phyloP scores from a whole-genome alignment of 2,797 vertebrate genomes.

The Tinamus major region DNA sequence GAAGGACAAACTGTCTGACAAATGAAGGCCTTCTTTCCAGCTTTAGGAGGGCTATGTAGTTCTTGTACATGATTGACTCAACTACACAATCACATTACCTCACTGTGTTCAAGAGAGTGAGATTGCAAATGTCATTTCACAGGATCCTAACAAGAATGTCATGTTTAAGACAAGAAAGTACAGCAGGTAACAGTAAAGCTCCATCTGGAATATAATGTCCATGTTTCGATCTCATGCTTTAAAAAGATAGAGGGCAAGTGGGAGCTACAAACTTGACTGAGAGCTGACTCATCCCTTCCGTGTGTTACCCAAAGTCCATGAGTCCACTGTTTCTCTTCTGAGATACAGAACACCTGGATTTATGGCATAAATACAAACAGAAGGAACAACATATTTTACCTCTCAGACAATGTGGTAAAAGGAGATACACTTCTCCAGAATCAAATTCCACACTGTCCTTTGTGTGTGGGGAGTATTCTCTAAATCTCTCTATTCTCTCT shows the following conservation, averaged over 20 bases:
- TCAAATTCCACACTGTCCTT: not conserved
- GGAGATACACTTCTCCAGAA: not conserved
- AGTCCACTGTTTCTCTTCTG: not conserved
- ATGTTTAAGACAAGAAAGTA: not conserved
- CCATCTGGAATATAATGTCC: not conserved
- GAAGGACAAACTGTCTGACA: not conserved
- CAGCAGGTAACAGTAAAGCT: not conserved
- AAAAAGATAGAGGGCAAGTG: not conserved
- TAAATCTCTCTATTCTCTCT: too few relatives aligned
- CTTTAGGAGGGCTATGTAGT: not conserved
- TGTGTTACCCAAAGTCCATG: not conserved
- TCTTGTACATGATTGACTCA: not conserved
- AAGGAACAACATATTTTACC: rapidly evolving
- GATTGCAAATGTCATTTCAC: not conserved
- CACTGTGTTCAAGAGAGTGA: not conserved
- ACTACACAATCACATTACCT: not conserved
- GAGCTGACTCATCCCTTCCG: not conserved
- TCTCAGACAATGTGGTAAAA: not conserved
- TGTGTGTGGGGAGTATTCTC: not conserved
- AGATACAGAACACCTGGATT: not conserved
- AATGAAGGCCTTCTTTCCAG: not conserved
- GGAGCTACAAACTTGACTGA: not conserved
- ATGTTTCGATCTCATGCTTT: not conserved
- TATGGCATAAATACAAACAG: not conserved
- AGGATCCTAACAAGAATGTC: not conserved